Conservation (phyloP, 2,113 vertebrate species). For the Tichodroma muraria region DNA sequence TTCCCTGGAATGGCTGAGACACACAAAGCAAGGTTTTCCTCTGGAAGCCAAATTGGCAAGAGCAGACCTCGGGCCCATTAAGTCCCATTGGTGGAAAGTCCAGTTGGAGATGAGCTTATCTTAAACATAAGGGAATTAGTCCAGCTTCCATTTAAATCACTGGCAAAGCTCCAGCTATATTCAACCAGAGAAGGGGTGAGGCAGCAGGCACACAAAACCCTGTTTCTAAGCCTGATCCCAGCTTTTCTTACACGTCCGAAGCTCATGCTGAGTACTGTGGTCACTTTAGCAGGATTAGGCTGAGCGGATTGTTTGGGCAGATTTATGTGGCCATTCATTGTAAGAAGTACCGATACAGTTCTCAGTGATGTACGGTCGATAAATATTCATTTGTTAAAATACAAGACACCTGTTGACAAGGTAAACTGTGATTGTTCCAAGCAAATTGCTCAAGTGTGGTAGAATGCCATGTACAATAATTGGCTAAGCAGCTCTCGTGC, state of each 20-base stretch:
- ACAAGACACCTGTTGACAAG: conserved; percentile 32
- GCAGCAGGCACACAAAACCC: conserved; percentile 28
- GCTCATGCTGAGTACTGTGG: conserved; percentile 37
- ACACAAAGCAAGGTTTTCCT: not conserved
- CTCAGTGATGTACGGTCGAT: not conserved
- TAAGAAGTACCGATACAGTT: not conserved
- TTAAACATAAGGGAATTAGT: conserved; percentile 30
- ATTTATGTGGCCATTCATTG: conserved; percentile 2
- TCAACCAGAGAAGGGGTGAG: not conserved
- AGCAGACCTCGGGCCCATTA: not conserved
- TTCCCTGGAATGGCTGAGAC: not conserved
- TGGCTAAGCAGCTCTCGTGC: not conserved
- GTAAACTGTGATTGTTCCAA: not conserved
- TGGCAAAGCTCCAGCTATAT: conserved; percentile 32
- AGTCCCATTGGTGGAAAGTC: not conserved
- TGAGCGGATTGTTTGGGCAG: not conserved
- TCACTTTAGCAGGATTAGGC: conserved; percentile 48
- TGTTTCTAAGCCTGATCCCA: not conserved
- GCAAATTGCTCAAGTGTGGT: not conserved
- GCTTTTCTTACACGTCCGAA: conserved; percentile 9
- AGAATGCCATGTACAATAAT: not conserved
- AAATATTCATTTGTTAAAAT: not conserved
- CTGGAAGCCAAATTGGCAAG: not conserved
- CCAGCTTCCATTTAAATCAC: not conserved
- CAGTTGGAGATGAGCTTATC: not conserved